phyloP scores from a whole-genome alignment of 2,797 vertebrate species.

The Sebastes iracundus region DNA sequence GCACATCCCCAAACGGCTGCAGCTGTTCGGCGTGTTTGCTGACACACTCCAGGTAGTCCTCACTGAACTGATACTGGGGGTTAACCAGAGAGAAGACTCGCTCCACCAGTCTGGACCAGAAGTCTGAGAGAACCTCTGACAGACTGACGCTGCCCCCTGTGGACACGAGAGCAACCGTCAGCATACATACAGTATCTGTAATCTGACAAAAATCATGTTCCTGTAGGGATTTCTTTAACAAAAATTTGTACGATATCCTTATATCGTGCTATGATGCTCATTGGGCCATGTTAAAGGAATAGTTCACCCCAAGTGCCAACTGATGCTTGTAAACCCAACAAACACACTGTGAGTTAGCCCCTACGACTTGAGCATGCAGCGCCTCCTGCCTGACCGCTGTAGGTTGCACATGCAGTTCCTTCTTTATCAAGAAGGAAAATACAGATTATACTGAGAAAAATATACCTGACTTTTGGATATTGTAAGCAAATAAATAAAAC shows the following conservation, averaged over 20 bases:
- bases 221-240: background rate
- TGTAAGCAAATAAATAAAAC: background rate
- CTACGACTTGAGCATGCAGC: background rate
- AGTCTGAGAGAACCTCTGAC: constrained; percentile 88
- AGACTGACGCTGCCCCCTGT: constrained; percentile 85
- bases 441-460: background rate
- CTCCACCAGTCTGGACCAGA: constrained; percentile 91
- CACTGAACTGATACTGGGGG: constrained; percentile 89
- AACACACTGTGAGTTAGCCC: background rate
- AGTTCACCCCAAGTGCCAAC: background rate
- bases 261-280: background rate
- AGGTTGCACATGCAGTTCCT: background rate
- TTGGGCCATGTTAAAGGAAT: background rate
- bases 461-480: background rate
- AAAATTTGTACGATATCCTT: background rate
- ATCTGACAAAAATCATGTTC: background rate
- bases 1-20: constrained; percentile 90
- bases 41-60: constrained; percentile 91
- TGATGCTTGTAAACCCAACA: background rate
- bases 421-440: background rate
- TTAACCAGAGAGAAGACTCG: constrained; percentile 90
- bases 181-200: background rate
- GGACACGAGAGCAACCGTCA: constrained; percentile 9
- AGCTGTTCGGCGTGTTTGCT: constrained; percentile 88
- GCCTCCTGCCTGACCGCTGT: background rate